Evolutionary conservation across 1,140 invertebrate genomes (phyloP).

Genomic region (Brachionus sp.): DNA sequence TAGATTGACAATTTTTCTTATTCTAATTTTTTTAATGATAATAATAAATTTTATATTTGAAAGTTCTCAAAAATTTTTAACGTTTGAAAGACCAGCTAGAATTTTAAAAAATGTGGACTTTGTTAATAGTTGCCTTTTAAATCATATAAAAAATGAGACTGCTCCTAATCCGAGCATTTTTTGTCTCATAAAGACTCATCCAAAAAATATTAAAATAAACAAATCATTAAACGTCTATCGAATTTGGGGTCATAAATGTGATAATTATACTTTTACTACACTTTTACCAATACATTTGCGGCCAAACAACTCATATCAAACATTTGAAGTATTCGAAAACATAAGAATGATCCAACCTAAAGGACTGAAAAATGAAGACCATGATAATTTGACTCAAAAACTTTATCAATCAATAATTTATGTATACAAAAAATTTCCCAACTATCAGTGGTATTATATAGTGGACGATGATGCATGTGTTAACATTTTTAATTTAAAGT

Average conservation of each 20-base stretch:
- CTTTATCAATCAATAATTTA: not conserved
- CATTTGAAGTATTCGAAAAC: constrained; percentile 25
- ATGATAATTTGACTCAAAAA: not conserved
- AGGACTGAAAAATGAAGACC: not conserved
- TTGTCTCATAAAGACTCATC: constrained; percentile 14
- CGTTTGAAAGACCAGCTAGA: not conserved
- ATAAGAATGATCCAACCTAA: not conserved
- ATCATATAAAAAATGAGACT: not conserved
- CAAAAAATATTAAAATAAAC: constrained; percentile 1
- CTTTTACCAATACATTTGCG: constrained; percentile 9
- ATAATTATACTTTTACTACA: not conserved
- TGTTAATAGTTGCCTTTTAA: not conserved
- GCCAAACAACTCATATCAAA: not conserved
- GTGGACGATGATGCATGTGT: constrained; percentile 88
- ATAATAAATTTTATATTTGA: too few relatives aligned
- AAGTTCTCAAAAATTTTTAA: not conserved
- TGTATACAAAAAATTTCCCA: constrained; percentile 61
- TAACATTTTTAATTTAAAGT: constrained; percentile 60
- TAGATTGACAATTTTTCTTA: not conserved
- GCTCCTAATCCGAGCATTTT: not conserved
- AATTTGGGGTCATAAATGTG: constrained; percentile 12
- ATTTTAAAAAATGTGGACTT: not conserved
- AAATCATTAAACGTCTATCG: not conserved
- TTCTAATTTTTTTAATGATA: too few relatives aligned
- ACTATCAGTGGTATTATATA: constrained; percentile 82